Evolutionary conservation across 2,797 vertebrate species (phyloP), one percentile per base, ranked within the genome.

Genomic region (Lateolabrax maculatus): DNA sequence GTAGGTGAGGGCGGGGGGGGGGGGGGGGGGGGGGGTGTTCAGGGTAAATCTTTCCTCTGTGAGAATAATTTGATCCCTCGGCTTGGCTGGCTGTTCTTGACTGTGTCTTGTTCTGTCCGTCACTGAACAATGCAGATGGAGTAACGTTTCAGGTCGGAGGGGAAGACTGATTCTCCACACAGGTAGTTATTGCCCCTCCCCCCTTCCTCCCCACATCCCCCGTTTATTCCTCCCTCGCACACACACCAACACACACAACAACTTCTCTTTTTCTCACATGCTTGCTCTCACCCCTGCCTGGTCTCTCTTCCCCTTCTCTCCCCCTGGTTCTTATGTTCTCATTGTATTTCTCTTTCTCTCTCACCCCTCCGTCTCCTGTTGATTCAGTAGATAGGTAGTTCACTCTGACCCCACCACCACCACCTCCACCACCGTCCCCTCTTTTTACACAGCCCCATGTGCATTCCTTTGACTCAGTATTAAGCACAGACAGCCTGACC

Each of bases 81-180:
- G 83, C 90, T 90, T 90, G 89, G 89, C 90, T 93, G 77, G 84
- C 90, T 86, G 90, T 86, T 94, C 90, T 91, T 94, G 91, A 95
- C 92, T 94, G 88, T 87, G 91, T 94, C 90, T 95, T 95, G 71
- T 95, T 94, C 90, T 85, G 95, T 96, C 93, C 88, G 79, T 95
- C 93, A 84, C 92, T 96, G 96, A 98, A 97, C 90, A 94, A 93
- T 87, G 96, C 96, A 84, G 96, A 95, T 90, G 96, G 97, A 87
- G 94, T 97, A 89, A 95, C 94, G 55, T 98, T 98, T 94, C 96
- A 96, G 82, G 92, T 93, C 51, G 94, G 95, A 62, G 96, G 97
- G 85, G 90, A 92, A 78, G 88, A 72, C 95, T 95, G 79, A 90
- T 97, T 95, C 96, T 97, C 84, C 95, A 97, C 61, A 91, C 80